Conservation (phyloP, 2,797 vertebrate genomes). For the Buceros bicornis region DNA sequence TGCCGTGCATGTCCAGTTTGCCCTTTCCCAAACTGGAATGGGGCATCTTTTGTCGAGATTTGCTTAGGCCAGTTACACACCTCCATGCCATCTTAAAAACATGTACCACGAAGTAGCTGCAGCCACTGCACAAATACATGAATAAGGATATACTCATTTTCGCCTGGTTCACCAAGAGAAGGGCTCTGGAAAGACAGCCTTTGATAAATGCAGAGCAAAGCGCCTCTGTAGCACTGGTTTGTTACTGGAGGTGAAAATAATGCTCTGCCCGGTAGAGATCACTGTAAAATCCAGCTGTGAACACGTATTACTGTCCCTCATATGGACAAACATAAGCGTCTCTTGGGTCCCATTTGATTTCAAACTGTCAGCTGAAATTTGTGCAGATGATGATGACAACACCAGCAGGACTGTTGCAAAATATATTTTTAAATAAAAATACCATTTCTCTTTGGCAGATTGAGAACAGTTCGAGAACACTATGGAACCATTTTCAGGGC, state of each 20-base stretch:
- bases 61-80: not conserved
- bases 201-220: not conserved
- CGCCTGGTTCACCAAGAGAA: not conserved
- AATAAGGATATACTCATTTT: not conserved
- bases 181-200: not conserved
- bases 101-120: accelerated
- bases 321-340: not conserved
- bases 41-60: not conserved
- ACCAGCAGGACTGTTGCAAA: constrained; percentile 42
- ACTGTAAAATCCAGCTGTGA: constrained; percentile 44
- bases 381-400: constrained; percentile 49
- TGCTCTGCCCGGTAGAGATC: not conserved
- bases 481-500: not conserved
- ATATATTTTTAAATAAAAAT: constrained; percentile 66
- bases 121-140: not conserved
- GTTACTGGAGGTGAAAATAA: not conserved
- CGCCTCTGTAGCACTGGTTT: not conserved
- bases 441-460: constrained; percentile 31
- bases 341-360: constrained; percentile 37
- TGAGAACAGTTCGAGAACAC: constrained; percentile 8
- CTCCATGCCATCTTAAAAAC: not conserved
- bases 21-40: not conserved
- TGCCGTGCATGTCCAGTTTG: not conserved
- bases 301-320: not conserved
- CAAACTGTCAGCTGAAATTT: constrained; percentile 61